Percentiles rank a stretch among this genome's conserved stretches.
Evolutionary conservation across 2,888 invertebrate species (phyloP).

Genomic region (Leptinotarsa rubiginosa): DNA sequence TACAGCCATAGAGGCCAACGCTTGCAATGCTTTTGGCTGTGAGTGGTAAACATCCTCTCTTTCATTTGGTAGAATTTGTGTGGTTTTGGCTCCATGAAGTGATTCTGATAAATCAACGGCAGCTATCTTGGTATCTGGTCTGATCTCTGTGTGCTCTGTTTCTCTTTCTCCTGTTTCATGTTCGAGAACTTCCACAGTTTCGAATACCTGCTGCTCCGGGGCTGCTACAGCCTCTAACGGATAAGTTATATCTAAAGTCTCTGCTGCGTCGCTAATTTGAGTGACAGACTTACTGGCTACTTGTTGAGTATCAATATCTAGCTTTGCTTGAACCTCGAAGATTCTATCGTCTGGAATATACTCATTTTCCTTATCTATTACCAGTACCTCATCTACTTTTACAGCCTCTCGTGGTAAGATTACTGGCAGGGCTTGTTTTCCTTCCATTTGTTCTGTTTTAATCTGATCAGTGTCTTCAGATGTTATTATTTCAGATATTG

Average conservation of each 20-base stretch:
- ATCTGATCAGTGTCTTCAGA: constrained; percentile 66
- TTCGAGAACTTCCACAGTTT: constrained; percentile 69
- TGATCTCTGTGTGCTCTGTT: constrained; percentile 58
- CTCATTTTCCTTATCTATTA: constrained; percentile 68
- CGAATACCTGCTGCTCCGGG: constrained; percentile 67
- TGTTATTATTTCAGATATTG: constrained; percentile 67
- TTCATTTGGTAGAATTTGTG: constrained; percentile 65
- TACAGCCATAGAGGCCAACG: constrained; percentile 64
- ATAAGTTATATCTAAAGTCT: constrained; percentile 53
- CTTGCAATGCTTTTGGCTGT: constrained; percentile 61
- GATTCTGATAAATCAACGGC: constrained; percentile 58
- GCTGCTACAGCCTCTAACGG: constrained; percentile 67
- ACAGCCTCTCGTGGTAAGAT: constrained; percentile 66
- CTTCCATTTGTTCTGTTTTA: constrained; percentile 31
- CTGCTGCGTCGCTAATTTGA: constrained; percentile 64
- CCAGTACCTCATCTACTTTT: constrained; percentile 67
- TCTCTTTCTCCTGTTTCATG: constrained; percentile 68
- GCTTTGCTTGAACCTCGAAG: constrained; percentile 64
- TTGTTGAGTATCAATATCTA: constrained; percentile 66
- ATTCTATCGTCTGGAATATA: constrained; percentile 62
- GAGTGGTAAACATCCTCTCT: constrained; percentile 65
- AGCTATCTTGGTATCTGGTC: constrained; percentile 62
- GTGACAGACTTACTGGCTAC: constrained; percentile 68
- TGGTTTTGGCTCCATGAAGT: constrained; percentile 63
- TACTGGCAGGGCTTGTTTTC: constrained; percentile 62